Conservation (phyloP, 2,113 vertebrate species). For the Xenopus borealis region DNA sequence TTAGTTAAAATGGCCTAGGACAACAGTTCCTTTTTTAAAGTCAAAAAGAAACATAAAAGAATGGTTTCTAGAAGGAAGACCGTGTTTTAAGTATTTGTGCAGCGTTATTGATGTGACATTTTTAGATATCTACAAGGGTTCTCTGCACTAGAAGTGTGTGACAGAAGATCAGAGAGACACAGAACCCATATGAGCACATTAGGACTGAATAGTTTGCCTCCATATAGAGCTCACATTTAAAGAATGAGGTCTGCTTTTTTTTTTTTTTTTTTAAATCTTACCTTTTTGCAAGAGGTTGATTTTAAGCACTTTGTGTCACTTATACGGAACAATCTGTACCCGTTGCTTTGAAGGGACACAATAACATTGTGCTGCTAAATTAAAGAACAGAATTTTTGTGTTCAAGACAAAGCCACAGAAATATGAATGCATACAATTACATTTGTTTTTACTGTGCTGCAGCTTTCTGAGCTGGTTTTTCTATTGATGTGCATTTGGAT, state of each 20-base stretch:
- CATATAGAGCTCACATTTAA: slow-evolving; percentile 41
- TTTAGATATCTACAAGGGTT: slow-evolving; percentile 44
- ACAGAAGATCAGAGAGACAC: slow-evolving; percentile 42
- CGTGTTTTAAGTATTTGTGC: slow-evolving; percentile 36
- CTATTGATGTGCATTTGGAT: neutral
- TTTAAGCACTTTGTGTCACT: slow-evolving; percentile 39
- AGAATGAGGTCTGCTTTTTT: slow-evolving; percentile 33
- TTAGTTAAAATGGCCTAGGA: slow-evolving; percentile 27
- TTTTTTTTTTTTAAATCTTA: slow-evolving; percentile 29
- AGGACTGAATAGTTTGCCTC: slow-evolving; percentile 42
- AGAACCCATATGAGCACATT: slow-evolving; percentile 42
- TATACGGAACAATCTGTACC: slow-evolving; percentile 20
- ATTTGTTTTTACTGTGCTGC: neutral
- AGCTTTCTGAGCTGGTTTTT: neutral
- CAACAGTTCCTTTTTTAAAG: slow-evolving; percentile 20
- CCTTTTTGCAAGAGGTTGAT: slow-evolving; percentile 19
- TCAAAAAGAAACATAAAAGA: slow-evolving; percentile 40
- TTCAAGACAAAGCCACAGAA: neutral
- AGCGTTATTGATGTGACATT: slow-evolving; percentile 44
- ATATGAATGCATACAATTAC: neutral
- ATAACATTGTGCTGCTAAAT: slow-evolving; percentile 11
- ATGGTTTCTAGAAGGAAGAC: slow-evolving; percentile 29
- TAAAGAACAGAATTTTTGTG: slow-evolving; percentile 10
- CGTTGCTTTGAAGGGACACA: slow-evolving; percentile 7
- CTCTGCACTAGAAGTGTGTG: slow-evolving; percentile 32